Evolutionary conservation across 2,113 vertebrate species (phyloP).

Genomic region (Pollimyrus isidori): DNA sequence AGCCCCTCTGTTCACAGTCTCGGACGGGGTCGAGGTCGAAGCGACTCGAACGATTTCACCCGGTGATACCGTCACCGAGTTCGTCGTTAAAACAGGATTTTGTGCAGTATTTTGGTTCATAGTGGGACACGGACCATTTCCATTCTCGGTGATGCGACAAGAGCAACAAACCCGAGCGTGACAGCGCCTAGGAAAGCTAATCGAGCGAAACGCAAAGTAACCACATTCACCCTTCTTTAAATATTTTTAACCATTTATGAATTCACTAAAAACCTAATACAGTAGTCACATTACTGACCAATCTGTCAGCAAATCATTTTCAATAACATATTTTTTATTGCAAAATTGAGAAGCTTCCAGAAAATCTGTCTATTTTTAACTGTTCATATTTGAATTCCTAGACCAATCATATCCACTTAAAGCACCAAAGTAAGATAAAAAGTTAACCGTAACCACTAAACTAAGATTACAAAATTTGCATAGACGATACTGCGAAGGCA

Average conservation of each 20-base stretch:
- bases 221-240: not conserved
- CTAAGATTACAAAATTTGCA: not conserved
- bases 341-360: not conserved
- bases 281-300: not conserved
- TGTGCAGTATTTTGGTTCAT: not conserved
- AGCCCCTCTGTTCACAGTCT: not conserved
- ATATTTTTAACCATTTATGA: not conserved
- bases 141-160: not conserved
- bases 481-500: not conserved
- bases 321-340: not conserved
- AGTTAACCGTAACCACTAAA: not conserved
- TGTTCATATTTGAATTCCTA: not conserved
- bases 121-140: not conserved
- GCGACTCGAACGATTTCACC: not conserved
- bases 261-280: not conserved
- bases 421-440: not conserved
- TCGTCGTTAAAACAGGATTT: not conserved
- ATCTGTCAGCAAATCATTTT: not conserved
- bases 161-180: not conserved
- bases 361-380: not conserved
- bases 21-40: conserved; percentile 6
- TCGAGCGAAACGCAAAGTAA: not conserved
- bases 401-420: not conserved
- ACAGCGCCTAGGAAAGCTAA: conserved; percentile 7
- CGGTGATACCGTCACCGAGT: not conserved